A percentile compares a stretch with the other conserved stretches of the same genome.
Conservation (phyloP, 1,140 invertebrate species). For the Brachionus calyciflorus region DNA sequence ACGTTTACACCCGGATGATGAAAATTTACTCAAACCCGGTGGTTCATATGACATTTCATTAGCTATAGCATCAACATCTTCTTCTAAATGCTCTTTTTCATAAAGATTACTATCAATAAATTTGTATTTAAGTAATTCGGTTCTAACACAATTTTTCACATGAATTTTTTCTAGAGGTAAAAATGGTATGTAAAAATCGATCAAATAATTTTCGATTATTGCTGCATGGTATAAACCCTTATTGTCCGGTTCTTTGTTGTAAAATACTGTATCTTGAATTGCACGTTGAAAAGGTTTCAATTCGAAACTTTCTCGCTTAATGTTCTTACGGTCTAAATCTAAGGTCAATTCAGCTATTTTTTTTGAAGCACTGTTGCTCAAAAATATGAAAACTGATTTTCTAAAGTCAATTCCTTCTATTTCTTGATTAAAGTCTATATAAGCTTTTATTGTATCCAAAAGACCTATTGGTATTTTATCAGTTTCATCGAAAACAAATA, state of each 20-base stretch:
- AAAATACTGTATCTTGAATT: slow-evolving; percentile 71
- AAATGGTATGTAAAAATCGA: slow-evolving; percentile 90
- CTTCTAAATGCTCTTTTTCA: background rate
- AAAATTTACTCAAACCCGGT: slow-evolving; percentile 62
- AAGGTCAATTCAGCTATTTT: slow-evolving; percentile 31
- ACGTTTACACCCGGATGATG: slow-evolving; percentile 63
- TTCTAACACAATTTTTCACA: slow-evolving; percentile 69
- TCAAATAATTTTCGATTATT: slow-evolving; percentile 76
- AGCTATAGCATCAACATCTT: slow-evolving; percentile 50
- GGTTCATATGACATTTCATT: slow-evolving; percentile 59
- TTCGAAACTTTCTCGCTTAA: slow-evolving; percentile 10
- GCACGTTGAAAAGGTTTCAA: slow-evolving; percentile 74
- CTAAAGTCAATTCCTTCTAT: slow-evolving; percentile 61
- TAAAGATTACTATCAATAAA: background rate
- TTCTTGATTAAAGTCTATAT: slow-evolving; percentile 73
- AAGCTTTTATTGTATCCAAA: slow-evolving; percentile 81
- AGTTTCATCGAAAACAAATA: slow-evolving; percentile 96
- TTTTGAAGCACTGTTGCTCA: slow-evolving; percentile 61
- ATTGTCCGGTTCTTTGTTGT: slow-evolving; percentile 63
- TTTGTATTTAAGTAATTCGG: slow-evolving; percentile 54
- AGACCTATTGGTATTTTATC: slow-evolving; percentile 83
- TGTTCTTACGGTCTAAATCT: background rate
- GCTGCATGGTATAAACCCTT: slow-evolving; percentile 74
- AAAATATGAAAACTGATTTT: slow-evolving; percentile 80
- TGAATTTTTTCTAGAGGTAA: slow-evolving; percentile 82